Conservation (phyloP, 2,888 invertebrate species). For the Sipunculus nudus region DNA sequence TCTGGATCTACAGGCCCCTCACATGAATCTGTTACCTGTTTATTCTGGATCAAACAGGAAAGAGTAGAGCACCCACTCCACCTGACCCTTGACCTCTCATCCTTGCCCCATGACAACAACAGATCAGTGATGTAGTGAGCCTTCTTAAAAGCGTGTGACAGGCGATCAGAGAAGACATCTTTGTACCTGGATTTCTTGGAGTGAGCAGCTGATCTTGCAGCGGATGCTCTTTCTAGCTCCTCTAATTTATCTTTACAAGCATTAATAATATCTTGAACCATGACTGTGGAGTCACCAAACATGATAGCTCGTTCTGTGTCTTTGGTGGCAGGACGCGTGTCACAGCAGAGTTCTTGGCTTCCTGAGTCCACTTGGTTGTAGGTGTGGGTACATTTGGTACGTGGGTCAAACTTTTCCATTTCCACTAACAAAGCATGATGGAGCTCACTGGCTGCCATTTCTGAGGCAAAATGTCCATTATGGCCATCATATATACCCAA, state of each 20-base stretch:
- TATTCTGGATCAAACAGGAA: conserved; percentile 50
- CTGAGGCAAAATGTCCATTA: conserved; percentile 59
- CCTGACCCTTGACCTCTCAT: conserved; percentile 59
- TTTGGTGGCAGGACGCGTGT: conserved; percentile 45
- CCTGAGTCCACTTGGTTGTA: conserved; percentile 43
- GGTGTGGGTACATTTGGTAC: conserved; percentile 48
- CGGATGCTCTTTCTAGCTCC: too few relatives aligned
- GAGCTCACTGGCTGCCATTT: conserved; percentile 56
- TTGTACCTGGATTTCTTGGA: conserved; percentile 30
- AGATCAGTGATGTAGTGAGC: conserved; percentile 57
- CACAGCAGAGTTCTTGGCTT: conserved; percentile 10
- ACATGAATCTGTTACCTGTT: not conserved
- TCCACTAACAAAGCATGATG: conserved; percentile 58
- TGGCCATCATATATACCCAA: conserved; percentile 62
- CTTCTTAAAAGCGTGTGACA: conserved; percentile 52
- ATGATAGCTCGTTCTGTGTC: conserved; percentile 46
- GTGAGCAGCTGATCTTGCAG: too few relatives aligned
- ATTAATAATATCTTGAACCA: conserved; percentile 56
- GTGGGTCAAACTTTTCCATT: conserved; percentile 60
- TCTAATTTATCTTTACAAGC: conserved; percentile 55
- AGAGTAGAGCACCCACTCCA: conserved; percentile 64
- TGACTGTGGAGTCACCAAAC: conserved; percentile 49
- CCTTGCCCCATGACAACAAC: conserved; percentile 60
- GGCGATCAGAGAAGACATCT: conserved; percentile 47
- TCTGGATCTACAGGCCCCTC: not conserved